A percentile compares a stretch with the other conserved stretches of the same genome.
These are phyloP conservation scores for Caenorhabditis sp. DNA, from an alignment of 2,888 invertebrate genomes.

Conservation along the genomic window DNA sequence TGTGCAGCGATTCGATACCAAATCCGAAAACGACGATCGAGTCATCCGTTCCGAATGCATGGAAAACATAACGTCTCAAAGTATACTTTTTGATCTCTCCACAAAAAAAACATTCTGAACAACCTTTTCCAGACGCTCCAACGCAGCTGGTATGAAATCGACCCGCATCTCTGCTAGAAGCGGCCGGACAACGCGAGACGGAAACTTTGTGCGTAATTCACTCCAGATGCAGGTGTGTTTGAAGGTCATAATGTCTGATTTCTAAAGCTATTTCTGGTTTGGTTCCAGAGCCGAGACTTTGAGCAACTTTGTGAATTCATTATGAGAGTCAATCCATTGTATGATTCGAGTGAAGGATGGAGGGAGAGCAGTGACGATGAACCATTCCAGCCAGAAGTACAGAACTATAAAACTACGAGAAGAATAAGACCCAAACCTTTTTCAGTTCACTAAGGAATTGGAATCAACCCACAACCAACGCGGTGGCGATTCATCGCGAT, in stretches of 20 bases:
- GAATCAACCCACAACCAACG: conserved; percentile 63
- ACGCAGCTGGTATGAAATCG: conserved; percentile 72
- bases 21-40: conserved; percentile 71
- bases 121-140: conserved; percentile 71
- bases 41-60: conserved; percentile 68
- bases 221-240: conserved; percentile 75
- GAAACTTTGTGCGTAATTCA: conserved; percentile 79
- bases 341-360: conserved; percentile 82
- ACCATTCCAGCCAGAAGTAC: conserved; percentile 65
- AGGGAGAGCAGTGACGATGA: conserved; percentile 79
- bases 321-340: conserved; percentile 80
- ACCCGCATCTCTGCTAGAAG: conserved; percentile 76
- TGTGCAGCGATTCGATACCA: conserved; percentile 75
- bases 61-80: conserved; percentile 72
- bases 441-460: conserved; percentile 67
- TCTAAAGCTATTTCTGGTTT: background rate
- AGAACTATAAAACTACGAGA: too few species aligned
- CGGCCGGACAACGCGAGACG: conserved; percentile 68
- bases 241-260: background rate
- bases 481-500: conserved; percentile 42
- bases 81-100: background rate
- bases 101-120: conserved; percentile 32
- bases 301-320: conserved; percentile 81
- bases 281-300: conserved; percentile 75
- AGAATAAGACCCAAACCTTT: background rate